Evolutionary conservation across 2,888 invertebrate genomes (phyloP).

Genomic region (Digitonthophagus gazella): DNA sequence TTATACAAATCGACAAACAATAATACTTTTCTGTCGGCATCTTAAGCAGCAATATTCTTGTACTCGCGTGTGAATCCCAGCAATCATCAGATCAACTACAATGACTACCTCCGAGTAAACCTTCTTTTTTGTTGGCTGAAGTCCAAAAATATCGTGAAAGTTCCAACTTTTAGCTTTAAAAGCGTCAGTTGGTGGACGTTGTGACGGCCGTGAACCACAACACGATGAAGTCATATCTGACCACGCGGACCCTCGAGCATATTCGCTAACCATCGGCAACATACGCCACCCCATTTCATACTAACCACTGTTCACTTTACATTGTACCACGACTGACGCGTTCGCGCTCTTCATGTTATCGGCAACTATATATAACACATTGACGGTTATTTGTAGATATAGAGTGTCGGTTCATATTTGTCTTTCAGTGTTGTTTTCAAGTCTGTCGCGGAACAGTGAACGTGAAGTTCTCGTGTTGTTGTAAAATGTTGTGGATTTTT

Average conservation of each 20-base stretch:
- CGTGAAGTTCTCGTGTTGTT: background rate
- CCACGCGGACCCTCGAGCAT: slow-evolving; percentile 40
- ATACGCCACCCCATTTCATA: slow-evolving; percentile 40
- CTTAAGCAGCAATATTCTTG: too few species aligned
- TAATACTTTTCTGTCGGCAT: too few species aligned
- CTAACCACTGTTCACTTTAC: slow-evolving; percentile 38
- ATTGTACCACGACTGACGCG: slow-evolving; percentile 44
- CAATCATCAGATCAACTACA: too few species aligned
- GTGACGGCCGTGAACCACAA: background rate
- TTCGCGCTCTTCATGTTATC: slow-evolving; percentile 22
- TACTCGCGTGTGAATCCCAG: too few species aligned
- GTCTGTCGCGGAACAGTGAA: background rate
- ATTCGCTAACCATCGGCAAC: slow-evolving; percentile 35
- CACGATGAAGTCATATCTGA: slow-evolving; percentile 25
- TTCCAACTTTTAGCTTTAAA: too few species aligned
- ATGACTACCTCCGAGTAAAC: background rate
- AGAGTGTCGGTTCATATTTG: background rate
- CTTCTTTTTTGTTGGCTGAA: slow-evolving; percentile 1
- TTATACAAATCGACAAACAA: too few species aligned
- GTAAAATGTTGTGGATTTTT: background rate
- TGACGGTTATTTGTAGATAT: slow-evolving; percentile 26
- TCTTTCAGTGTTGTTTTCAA: slow-evolving; percentile 13
- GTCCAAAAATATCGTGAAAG: background rate
- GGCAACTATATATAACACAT: slow-evolving; percentile 31
- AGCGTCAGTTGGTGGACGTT: background rate